phyloP scores from a whole-genome alignment of 2,888 invertebrate species.

The Myathropa florea region DNA sequence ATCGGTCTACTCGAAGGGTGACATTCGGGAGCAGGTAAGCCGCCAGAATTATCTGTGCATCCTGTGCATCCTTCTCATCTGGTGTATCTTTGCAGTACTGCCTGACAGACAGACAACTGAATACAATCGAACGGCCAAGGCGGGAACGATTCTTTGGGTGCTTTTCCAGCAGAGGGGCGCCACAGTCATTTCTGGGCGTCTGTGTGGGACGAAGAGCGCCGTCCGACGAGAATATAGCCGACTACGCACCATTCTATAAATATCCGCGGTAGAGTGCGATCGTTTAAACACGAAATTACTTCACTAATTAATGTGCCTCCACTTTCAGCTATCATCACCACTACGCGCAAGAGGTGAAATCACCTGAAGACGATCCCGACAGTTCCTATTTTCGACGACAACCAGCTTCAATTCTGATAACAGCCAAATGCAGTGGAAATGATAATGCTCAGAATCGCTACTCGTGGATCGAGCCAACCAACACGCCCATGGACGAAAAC shows the following conservation, averaged over 20 bases:
- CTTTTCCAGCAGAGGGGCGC: slow-evolving; percentile 84
- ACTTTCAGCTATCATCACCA: slow-evolving; percentile 75
- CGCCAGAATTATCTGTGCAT: not conserved
- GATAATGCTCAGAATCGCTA: slow-evolving; percentile 43
- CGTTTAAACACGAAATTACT: not conserved
- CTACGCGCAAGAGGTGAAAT: slow-evolving; percentile 73
- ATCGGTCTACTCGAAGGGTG: slow-evolving; percentile 89
- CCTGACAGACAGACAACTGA: slow-evolving; percentile 94
- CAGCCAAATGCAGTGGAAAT: slow-evolving; percentile 85
- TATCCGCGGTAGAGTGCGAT: slow-evolving; percentile 84
- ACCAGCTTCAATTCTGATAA: slow-evolving; percentile 88
- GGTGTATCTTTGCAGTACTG: slow-evolving; percentile 84
- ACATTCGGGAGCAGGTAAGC: slow-evolving; percentile 89
- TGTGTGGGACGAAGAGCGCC: slow-evolving; percentile 93
- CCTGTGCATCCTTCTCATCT: not conserved
- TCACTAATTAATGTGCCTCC: not conserved
- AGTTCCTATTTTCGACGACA: slow-evolving; percentile 91
- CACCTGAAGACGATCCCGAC: slow-evolving; percentile 86
- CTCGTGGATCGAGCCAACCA: slow-evolving; percentile 68
- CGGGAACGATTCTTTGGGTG: slow-evolving; percentile 90
- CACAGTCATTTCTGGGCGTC: slow-evolving; percentile 89
- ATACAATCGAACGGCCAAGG: slow-evolving; percentile 85
- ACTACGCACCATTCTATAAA: slow-evolving; percentile 90
- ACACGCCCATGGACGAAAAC: slow-evolving; percentile 74
- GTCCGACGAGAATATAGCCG: slow-evolving; percentile 93